Evolutionary conservation across 2,113 vertebrate species (phyloP), one percentile per base, ranked within the genome.

Genomic region (Melanocharis versteri): DNA sequence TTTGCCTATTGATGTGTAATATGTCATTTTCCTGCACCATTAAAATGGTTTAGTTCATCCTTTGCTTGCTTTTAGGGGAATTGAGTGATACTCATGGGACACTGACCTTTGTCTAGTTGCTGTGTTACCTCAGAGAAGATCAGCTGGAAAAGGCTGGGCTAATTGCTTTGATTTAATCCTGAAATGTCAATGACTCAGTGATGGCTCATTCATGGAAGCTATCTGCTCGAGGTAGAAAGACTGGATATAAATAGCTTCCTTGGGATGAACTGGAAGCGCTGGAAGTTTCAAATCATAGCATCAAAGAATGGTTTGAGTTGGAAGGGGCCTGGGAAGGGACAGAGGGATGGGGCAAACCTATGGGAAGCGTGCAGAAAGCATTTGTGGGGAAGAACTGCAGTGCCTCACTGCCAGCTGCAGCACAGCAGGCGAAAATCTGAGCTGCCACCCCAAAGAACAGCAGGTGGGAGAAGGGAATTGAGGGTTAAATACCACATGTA

Each of bases 91-190:
- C 28, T 73, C 35, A 20, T 2, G 21, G 72, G 76, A 10, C 76
- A 73, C 64, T 89, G 89, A 92, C 83, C 87, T 95, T 75, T 93
- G 72, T 64, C 47, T 62, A 56, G 95, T 93, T 95, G 86, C 93
- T 39, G 4, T 81, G 91, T 84, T 90, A 87, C 93, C 80, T 87
- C 93, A 71, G 79, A 78, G 89, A 89, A 92, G 94, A 78, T 84
- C 76, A 83, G 76, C 91, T 95, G 86, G 80, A 92, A 97, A 94
- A 97, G 96, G 68, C 80, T 93, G 72, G 83, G 72, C 91, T 97
- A 96, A 95, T 97, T 94, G 83, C 64, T 92, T 93, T 78, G 64
- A 93, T 95, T 95, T 92, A 84, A 91, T 95, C 76, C 72, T 78
- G 83, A 93, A 87, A 94, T 78, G 76, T 80, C 8, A 51, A 2